Evolutionary conservation across 2,113 vertebrate genomes (phyloP), one percentile per base, ranked within the genome.

Genomic region (Notothenia rossii): DNA sequence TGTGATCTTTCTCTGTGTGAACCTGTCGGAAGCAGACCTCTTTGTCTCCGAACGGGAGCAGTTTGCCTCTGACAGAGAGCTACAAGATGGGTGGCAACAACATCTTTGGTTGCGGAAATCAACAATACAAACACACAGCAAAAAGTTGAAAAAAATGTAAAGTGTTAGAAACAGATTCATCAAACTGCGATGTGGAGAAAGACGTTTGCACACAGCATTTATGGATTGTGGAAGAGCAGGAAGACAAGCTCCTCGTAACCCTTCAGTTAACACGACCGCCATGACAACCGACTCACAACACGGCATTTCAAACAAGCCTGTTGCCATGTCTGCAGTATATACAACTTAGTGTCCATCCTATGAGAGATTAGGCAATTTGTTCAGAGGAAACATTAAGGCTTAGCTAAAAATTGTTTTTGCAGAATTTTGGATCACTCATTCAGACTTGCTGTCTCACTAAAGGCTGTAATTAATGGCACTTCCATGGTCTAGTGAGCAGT

Each of bases 401-500:
- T 67, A 59, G 87, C 86, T 89, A 77, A 51, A 85, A 88, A 82
- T 45, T 49, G 75, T 85, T 89, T 90, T 88, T 86, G 83, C 86
- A 54, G 81, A 77, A 87, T 86, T 87, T 83, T 36, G 55, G 22
- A 72, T 88, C 67, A 50, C 69, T 79, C 81, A 84, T 88, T 87
- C 86, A 88, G 83, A 84, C 73, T 61, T 62, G 75, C 84, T 78
- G 81, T 85, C 88, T 90, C 86, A 89, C 88, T 85, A 86, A 91
- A 92, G 90, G 88, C 88, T 88, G 81, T 79, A 89, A 80, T 82
- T 89, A 93, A 91, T 92, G 91, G 91, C 92, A 93, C 92, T 92
- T 92, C 82, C 86, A 90, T 79, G 85, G 89, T 91, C 86, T 87
- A 68, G 90, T 85, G 87, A 91, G 89, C 86, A 83, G 84, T 86